Evolutionary conservation across 37 sponge, comb jelly and placozoan genomes (phyloP), one percentile per base, ranked within the genome.

Genomic region (Spongilla lacustris): DNA sequence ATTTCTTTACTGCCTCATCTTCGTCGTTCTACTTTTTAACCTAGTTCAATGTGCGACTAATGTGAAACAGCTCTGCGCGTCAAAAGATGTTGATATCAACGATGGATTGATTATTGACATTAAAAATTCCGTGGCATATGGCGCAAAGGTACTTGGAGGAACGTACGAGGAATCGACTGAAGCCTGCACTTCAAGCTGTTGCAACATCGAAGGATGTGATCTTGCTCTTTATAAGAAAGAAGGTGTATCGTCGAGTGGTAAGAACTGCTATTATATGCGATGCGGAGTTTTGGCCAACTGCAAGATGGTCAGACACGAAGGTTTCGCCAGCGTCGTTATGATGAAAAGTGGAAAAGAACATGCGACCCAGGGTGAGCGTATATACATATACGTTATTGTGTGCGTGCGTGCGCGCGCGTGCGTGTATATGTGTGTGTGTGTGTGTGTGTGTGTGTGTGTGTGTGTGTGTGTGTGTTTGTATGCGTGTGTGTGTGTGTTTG

Each of bases 251-350:
- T 22, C 77, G 25, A 78, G 78, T 24, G 89, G 89, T 36, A 77
- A 78, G 32, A 92, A 88, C 74, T 92, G 93, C 68, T 92, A 92
- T 46, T 77, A 86, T 30, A 50, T 92, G 23, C 49, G 75, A 21
- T 92, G 93, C 73, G 89, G 89, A 1, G 66, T 24, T 5, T 3
- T 22, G 6, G 69, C 49, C 30, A 85, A 81, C 25, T 92, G 93
- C 72, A 50, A 71, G 27, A 82, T 85, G 71, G 93, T 81, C 0
- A 21, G n/a, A 4, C 81, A 85, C 25, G 28, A 77, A 1, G 78
- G 77, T n/a, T 92, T 92, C 36, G 73, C 32, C 1, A 30, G 77
- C n/a, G 35, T 33, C 12, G 49, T 72, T 67, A 2, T 86, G 5
- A 0, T 14, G 2, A 46, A 49, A 2, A 36, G 38, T 58, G 37